These are phyloP conservation scores for Myotis findleyi DNA, from an alignment of 2,797 vertebrate genomes.

Conservation along the genomic window DNA sequence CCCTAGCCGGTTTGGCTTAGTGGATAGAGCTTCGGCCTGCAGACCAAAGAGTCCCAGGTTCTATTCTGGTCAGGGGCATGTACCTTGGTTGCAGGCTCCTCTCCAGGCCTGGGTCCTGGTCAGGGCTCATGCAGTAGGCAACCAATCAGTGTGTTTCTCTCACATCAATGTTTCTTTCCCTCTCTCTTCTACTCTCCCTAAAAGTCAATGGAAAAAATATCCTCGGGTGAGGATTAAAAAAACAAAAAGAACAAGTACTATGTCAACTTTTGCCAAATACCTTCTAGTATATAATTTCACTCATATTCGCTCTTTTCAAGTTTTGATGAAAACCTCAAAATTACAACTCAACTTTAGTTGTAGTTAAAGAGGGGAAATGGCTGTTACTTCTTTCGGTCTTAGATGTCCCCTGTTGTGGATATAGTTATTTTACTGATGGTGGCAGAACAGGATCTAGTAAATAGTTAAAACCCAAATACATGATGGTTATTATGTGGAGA, in stretches of 20 bases:
- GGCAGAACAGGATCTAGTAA: background rate
- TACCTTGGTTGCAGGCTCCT: too few relatives aligned
- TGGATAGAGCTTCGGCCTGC: too few relatives aligned
- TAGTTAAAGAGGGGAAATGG: background rate
- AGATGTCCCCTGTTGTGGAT: background rate
- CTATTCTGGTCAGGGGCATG: too few relatives aligned
- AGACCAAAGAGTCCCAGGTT: too few relatives aligned
- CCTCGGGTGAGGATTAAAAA: too few relatives aligned
- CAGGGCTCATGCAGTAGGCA: too few relatives aligned
- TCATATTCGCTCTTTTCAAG: background rate
- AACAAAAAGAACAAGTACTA: background rate
- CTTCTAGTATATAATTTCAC: constrained; percentile 22
- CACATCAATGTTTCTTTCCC: too few relatives aligned
- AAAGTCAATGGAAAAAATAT: too few relatives aligned
- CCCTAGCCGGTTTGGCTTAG: too few relatives aligned
- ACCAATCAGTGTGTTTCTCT: too few relatives aligned
- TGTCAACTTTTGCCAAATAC: background rate
- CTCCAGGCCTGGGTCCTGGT: too few relatives aligned
- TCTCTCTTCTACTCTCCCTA: too few relatives aligned
- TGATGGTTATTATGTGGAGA: background rate
- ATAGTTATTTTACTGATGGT: background rate
- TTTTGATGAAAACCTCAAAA: constrained; percentile 43
- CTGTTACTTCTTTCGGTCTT: background rate
- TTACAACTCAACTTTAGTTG: background rate
- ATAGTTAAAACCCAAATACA: background rate